Percentiles rank a stretch among this genome's conserved stretches.
phyloP scores from a whole-genome alignment of 2,797 vertebrate species.

The Notoglanidium macrostoma region DNA sequence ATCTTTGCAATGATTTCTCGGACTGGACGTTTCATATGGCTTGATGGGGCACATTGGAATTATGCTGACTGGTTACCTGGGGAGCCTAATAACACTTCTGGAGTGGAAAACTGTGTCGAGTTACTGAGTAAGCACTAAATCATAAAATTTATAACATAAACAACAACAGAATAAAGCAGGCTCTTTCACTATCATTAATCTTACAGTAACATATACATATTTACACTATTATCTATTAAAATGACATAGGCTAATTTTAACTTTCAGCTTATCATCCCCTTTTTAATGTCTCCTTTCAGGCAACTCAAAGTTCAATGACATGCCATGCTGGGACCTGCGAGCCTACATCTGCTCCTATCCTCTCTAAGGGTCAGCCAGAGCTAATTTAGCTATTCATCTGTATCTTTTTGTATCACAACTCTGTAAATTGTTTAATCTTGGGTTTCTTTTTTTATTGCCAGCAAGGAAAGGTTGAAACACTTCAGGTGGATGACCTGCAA shows the following conservation, averaged over 20 bases:
- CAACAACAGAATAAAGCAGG: not conserved
- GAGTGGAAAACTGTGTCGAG: slow-evolving; percentile 63
- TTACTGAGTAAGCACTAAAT: slow-evolving; percentile 48
- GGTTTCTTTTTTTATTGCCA: not conserved
- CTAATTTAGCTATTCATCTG: not conserved
- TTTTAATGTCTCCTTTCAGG: slow-evolving; percentile 56
- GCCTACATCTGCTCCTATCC: slow-evolving; percentile 68
- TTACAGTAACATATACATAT: not conserved
- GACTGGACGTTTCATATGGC: slow-evolving; percentile 66
- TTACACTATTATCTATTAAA: not conserved
- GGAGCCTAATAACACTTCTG: slow-evolving; percentile 59
- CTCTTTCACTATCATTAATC: not conserved
- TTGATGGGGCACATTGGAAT: slow-evolving; percentile 65
- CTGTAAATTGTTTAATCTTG: not conserved
- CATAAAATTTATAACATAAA: not conserved
- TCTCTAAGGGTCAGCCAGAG: not conserved
- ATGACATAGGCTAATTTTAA: not conserved
- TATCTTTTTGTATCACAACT: not conserved
- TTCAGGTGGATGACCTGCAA: not conserved
- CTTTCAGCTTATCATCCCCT: not conserved
- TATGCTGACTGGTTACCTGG: slow-evolving; percentile 64
- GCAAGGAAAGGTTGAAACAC: not conserved
- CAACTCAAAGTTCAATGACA: slow-evolving; percentile 66
- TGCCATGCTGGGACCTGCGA: slow-evolving; percentile 61
- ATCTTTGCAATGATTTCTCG: slow-evolving; percentile 44